Evolutionary conservation across 2,797 vertebrate genomes (phyloP).

Genomic region (Sparidentex hasta): DNA sequence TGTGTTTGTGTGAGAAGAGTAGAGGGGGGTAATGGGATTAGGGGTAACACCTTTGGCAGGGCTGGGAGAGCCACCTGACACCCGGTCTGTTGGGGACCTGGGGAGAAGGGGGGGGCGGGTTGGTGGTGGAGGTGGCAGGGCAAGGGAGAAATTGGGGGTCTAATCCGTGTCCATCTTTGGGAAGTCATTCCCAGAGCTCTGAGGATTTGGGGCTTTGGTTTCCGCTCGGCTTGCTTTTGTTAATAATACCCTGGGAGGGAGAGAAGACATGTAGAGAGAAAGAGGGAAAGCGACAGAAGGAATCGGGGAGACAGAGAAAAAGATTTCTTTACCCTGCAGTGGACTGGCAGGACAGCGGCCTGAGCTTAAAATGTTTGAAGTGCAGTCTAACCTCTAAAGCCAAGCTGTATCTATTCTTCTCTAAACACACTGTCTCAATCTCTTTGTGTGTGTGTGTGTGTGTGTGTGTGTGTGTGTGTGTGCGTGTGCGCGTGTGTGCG

Average conservation of each 20-base stretch:
- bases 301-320: slow-evolving; percentile 65
- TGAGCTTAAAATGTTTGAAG: slow-evolving; percentile 67
- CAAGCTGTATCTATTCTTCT: slow-evolving; percentile 40
- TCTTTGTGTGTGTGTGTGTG: slow-evolving; percentile 33
- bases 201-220: slow-evolving; percentile 88
- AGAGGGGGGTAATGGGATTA: slow-evolving; percentile 86
- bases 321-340: slow-evolving; percentile 78
- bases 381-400: slow-evolving; percentile 56
- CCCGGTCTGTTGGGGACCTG: slow-evolving; percentile 84
- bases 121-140: slow-evolving; percentile 61
- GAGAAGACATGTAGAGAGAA: slow-evolving; percentile 78
- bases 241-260: slow-evolving; percentile 89
- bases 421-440: slow-evolving; percentile 26
- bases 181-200: slow-evolving; percentile 87
- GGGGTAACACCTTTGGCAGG: slow-evolving; percentile 85
- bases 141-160: slow-evolving; percentile 82
- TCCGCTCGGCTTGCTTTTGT: slow-evolving; percentile 94
- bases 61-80: slow-evolving; percentile 85
- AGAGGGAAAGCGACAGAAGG: slow-evolving; percentile 67
- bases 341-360: slow-evolving; percentile 70
- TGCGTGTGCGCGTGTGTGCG: neutral
- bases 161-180: slow-evolving; percentile 87
- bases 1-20: slow-evolving; percentile 61
- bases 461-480: slow-evolving; percentile 1
- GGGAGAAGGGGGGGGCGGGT: slow-evolving; percentile 61